Evolutionary conservation across 2,888 invertebrate species (phyloP).

Genomic region (Acrobasis repandana): DNA sequence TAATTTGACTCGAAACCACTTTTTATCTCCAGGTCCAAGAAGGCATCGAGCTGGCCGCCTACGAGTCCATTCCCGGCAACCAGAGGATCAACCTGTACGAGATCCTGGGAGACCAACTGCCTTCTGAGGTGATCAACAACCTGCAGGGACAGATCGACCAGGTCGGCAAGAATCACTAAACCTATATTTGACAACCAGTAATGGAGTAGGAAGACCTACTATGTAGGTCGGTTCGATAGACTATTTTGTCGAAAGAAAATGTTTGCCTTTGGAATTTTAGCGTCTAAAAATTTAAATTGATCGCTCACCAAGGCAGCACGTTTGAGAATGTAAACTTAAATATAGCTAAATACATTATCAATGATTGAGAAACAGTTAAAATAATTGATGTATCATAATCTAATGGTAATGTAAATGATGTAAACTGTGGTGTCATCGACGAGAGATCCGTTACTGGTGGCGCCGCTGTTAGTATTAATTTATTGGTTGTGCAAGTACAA

Average conservation of each 20-base stretch:
- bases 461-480: conserved; percentile 51
- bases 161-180: conserved; percentile 85
- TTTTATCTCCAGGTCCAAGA: conserved; percentile 85
- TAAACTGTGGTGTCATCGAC: not conserved
- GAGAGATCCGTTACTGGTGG: conserved; percentile 18
- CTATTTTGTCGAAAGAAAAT: too few species aligned
- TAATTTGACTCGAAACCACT: not conserved
- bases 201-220: conserved; percentile 22
- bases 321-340: not conserved
- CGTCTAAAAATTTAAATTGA: too few species aligned
- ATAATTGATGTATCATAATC: too few species aligned
- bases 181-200: conserved; percentile 23
- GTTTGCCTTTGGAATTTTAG: too few species aligned
- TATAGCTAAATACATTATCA: not conserved
- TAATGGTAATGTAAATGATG: conserved; percentile 4
- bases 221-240: conserved; percentile 3
- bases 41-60: conserved; percentile 92
- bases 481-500: conserved; percentile 72
- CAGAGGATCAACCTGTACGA: conserved; percentile 92
- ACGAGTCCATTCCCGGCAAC: conserved; percentile 93
- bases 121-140: conserved; percentile 94
- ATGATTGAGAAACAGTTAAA: too few species aligned
- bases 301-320: too few species aligned
- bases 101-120: conserved; percentile 92
- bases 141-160: conserved; percentile 93